Conservation (phyloP, 2,888 invertebrate genomes). For the Tenthredo distinguenda region DNA sequence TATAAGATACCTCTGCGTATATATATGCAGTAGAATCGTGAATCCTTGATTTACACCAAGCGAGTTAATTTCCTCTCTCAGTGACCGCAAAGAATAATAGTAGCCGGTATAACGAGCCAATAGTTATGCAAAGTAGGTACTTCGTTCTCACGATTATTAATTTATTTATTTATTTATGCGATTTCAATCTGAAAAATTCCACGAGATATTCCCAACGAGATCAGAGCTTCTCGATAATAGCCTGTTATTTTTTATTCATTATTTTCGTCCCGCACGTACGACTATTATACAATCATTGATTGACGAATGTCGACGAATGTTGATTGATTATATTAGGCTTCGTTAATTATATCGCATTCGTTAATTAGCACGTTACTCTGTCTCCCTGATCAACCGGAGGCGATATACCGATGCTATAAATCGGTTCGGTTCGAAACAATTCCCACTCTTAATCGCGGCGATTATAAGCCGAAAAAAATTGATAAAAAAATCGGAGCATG, state of each 20-base stretch:
- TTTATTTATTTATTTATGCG: neutral
- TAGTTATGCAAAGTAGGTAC: conserved; percentile 15
- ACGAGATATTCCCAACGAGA: neutral
- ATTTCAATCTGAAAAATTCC: neutral
- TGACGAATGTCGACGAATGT: neutral
- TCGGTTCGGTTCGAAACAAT: neutral
- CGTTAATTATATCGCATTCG: neutral
- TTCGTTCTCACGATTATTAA: conserved; percentile 15
- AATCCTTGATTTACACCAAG: conserved; percentile 31
- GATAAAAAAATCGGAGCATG: neutral
- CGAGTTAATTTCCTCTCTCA: conserved; percentile 1
- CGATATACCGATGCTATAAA: neutral
- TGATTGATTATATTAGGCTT: conserved; percentile 12
- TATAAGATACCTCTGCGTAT: neutral
- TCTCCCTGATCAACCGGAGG: neutral
- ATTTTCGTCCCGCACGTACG: neutral
- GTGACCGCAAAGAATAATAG: conserved; percentile 12
- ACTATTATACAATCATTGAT: neutral
- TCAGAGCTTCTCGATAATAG: neutral
- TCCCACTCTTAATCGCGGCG: too few species aligned
- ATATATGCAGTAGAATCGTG: neutral
- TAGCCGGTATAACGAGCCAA: neutral
- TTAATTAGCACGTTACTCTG: conserved; percentile 2
- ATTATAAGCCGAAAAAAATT: neutral
- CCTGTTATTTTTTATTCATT: neutral